Conservation (phyloP, 2,113 vertebrate genomes). For the Henicopernis longicauda region DNA sequence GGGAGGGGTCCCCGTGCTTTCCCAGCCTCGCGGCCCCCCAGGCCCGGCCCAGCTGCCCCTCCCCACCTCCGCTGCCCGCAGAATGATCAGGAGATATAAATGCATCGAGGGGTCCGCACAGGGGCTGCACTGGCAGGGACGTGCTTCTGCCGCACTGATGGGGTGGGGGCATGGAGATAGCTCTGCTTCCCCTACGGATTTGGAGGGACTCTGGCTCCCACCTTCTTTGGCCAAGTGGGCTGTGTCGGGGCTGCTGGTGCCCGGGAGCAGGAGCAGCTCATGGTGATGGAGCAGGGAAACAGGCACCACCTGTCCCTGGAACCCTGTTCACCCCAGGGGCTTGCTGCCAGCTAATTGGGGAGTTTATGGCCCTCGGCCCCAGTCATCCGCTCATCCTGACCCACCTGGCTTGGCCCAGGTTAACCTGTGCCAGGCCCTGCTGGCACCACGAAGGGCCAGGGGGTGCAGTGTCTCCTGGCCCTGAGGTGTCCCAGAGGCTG, state of each 20-base stretch:
- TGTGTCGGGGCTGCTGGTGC: too few relatives aligned
- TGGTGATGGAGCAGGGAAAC: not conserved
- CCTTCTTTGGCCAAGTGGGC: not conserved
- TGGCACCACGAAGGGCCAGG: not conserved
- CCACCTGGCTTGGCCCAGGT: too few relatives aligned
- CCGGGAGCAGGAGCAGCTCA: not conserved
- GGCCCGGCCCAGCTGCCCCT: not conserved
- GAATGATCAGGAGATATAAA: constrained; percentile 75
- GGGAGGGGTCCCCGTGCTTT: too few relatives aligned
- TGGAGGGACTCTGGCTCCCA: too few relatives aligned
- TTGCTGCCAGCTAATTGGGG: not conserved
- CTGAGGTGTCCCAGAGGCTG: too few relatives aligned
- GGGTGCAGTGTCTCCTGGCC: not conserved
- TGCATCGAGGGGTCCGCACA: constrained; percentile 48
- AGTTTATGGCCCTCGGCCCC: too few relatives aligned
- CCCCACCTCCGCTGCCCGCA: not conserved
- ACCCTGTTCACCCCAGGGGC: rapidly evolving
- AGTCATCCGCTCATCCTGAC: not conserved
- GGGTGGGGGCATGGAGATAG: not conserved
- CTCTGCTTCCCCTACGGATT: not conserved
- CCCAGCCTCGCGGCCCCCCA: too few relatives aligned
- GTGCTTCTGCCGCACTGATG: too few relatives aligned
- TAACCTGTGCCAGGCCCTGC: not conserved
- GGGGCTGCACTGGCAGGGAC: not conserved
- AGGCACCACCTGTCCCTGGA: not conserved